Percentiles rank a stretch among this genome's conserved stretches.
Conservation (phyloP, 1,140 invertebrate species). For the Euwallacea similis region DNA sequence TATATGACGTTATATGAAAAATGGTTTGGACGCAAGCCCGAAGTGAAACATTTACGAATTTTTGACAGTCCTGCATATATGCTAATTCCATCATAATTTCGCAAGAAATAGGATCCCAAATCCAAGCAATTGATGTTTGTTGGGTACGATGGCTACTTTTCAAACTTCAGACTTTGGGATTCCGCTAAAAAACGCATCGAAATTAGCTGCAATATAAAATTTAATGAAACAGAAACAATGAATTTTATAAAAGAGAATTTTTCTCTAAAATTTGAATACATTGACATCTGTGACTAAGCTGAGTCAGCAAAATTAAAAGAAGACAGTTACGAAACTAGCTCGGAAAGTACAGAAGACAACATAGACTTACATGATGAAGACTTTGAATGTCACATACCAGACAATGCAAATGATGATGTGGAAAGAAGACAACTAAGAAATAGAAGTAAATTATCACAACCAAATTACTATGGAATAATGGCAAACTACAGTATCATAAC, state of each 20-base stretch:
- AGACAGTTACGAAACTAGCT: neutral
- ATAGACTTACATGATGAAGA: no score
- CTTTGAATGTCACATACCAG: neutral
- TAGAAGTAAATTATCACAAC: neutral
- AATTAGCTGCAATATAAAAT: conserved; percentile 45
- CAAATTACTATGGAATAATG: neutral
- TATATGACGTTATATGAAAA: no score
- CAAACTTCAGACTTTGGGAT: conserved; percentile 35
- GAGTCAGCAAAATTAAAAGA: neutral
- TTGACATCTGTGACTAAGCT: neutral
- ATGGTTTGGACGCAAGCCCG: conserved; percentile 40
- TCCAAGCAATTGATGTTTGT: conserved; percentile 36
- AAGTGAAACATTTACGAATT: conserved; percentile 35
- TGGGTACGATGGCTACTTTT: conserved; percentile 28
- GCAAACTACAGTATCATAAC: neutral
- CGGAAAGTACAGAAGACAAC: neutral
- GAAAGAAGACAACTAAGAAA: neutral
- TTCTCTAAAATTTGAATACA: conserved; percentile 9
- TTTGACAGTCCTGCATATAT: conserved; percentile 47
- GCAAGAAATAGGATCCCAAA: conserved; percentile 31
- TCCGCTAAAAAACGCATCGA: conserved; percentile 39
- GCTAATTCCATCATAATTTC: conserved; percentile 34
- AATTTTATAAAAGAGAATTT: conserved; percentile 2
- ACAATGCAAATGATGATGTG: neutral
- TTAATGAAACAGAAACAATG: conserved; percentile 35